These are phyloP conservation scores for Geotrupes spiniger DNA, from an alignment of 2,888 invertebrate genomes.

Conservation along the genomic window DNA sequence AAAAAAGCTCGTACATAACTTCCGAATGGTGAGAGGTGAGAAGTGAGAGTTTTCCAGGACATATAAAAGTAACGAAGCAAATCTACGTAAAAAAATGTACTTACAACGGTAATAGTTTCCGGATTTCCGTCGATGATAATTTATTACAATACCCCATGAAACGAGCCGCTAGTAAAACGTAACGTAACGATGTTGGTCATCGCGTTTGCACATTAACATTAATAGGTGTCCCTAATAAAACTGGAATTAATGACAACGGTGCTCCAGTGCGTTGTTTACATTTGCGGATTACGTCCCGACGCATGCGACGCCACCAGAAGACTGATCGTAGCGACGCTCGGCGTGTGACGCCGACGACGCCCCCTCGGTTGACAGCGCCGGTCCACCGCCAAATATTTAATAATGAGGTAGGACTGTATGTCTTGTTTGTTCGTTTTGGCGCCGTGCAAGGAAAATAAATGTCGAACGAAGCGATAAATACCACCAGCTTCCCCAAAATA, in stretches of 20 bases:
- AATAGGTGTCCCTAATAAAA: constrained; percentile 21
- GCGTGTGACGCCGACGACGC: constrained; percentile 32
- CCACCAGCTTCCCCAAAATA: too few species aligned
- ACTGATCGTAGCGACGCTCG: constrained; percentile 28
- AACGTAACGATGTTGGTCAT: constrained; percentile 12
- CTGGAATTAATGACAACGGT: constrained; percentile 22
- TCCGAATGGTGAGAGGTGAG: too few species aligned
- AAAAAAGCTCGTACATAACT: too few species aligned
- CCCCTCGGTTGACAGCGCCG: constrained; percentile 34
- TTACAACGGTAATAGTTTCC: not conserved
- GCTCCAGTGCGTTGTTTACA: too few species aligned
- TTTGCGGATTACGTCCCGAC: constrained; percentile 24
- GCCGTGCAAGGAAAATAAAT: constrained; percentile 13
- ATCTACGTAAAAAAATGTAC: not conserved
- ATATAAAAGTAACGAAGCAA: too few species aligned
- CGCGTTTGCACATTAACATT: constrained; percentile 25
- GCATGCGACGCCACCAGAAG: constrained; percentile 25
- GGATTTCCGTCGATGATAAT: constrained; percentile 1
- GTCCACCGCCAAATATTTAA: constrained; percentile 25
- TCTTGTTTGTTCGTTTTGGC: too few species aligned
- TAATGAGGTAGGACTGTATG: constrained; percentile 18
- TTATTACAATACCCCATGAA: not conserved
- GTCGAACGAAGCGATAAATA: too few species aligned
- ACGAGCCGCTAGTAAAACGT: not conserved
- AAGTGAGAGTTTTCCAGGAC: too few species aligned